phyloP scores from a whole-genome alignment of 2,797 vertebrate genomes.

The Sus cebifrons region DNA sequence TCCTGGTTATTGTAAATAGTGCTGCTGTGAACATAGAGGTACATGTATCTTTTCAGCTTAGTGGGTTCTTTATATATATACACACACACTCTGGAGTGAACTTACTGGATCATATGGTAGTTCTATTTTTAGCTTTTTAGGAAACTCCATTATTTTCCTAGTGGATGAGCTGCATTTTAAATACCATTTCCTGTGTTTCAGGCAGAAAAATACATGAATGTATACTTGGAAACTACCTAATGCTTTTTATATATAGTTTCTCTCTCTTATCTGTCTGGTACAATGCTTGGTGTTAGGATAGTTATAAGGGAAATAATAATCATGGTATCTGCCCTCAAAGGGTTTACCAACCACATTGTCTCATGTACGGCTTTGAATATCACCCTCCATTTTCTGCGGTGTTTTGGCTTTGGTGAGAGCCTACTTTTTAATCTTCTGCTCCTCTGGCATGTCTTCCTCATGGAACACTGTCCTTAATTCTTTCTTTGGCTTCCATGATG shows the following conservation, averaged over 20 bases:
- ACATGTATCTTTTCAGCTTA: background rate
- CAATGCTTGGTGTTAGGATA: background rate
- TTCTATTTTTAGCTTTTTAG: background rate
- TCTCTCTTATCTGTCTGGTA: background rate
- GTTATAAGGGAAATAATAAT: background rate
- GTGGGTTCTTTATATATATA: no score
- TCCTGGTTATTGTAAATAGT: background rate
- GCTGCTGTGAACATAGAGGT: background rate
- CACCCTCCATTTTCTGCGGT: background rate
- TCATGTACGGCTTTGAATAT: fast-evolving
- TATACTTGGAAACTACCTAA: background rate
- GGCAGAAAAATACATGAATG: background rate
- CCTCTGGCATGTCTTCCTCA: background rate
- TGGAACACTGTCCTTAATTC: background rate
- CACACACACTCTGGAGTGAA: no score
- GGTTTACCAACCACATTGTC: background rate
- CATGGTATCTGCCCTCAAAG: background rate
- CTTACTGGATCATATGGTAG: background rate
- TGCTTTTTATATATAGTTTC: background rate
- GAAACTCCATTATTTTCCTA: background rate
- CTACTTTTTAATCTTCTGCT: background rate
- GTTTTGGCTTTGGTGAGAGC: background rate
- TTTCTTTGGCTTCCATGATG: background rate
- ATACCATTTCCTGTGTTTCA: background rate
- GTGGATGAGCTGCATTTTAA: background rate